Percentiles rank a stretch among this genome's conserved stretches.
Conservation (phyloP, 1,140 invertebrate genomes). For the Hycleus cichorii region DNA sequence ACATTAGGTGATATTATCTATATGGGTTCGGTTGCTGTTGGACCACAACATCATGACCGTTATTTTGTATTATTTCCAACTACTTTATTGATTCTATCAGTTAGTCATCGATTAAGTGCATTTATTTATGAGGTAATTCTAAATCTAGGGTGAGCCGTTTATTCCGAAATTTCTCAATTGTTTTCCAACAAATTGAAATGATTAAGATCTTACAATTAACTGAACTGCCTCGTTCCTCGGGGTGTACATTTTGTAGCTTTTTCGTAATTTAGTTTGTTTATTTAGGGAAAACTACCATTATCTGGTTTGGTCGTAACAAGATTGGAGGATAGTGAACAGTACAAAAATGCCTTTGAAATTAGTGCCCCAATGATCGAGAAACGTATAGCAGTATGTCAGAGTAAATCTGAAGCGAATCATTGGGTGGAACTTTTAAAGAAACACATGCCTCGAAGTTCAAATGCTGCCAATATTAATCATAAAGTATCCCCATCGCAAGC, state of each 20-base stretch:
- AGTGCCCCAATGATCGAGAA: constrained; percentile 85
- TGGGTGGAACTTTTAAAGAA: constrained; percentile 80
- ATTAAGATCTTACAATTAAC: no score
- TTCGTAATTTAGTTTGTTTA: no score
- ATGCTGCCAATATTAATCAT: constrained; percentile 36
- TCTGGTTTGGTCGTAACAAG: constrained; percentile 73
- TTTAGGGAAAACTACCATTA: constrained; percentile 80
- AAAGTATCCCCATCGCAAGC: constrained; percentile 39
- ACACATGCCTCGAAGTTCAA: constrained; percentile 34
- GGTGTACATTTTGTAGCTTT: no score
- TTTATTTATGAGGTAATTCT: constrained; percentile 85
- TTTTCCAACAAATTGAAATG: no score
- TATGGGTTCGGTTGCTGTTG: constrained; percentile 82
- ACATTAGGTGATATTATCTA: constrained; percentile 71
- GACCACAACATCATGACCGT: constrained; percentile 71
- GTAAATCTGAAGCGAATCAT: constrained; percentile 71
- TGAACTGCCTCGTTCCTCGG: no score
- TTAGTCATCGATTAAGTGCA: constrained; percentile 85
- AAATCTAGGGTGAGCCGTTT: no score
- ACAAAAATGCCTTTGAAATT: constrained; percentile 89
- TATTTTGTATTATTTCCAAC: constrained; percentile 89
- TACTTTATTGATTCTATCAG: constrained; percentile 81
- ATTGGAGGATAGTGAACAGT: constrained; percentile 69
- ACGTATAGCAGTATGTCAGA: constrained; percentile 79
- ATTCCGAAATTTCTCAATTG: no score